Base-by-base conservation (phyloP, 2,113 vertebrate genomes). In the Apteryx owenii region DNA sequence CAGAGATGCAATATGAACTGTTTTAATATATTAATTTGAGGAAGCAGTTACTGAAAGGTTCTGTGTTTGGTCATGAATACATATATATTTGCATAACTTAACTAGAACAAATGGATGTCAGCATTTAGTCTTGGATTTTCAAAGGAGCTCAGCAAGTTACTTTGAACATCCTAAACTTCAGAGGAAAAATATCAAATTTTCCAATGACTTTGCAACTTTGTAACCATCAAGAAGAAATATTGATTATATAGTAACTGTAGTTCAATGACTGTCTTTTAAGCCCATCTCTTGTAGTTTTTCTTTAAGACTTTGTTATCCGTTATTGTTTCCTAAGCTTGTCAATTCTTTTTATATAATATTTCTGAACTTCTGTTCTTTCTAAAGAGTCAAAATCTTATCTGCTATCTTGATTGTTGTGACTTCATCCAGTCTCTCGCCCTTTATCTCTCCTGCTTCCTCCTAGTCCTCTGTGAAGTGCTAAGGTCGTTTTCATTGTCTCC, bases 1-100 rank as follows among this genome's bases (percentile, higher is more conserved):
- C 87, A 4, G 28, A 60, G 94, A 46, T 80, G 29, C 64, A 89
- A 81, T 85, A 75, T 70, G 91, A 88, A 9, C 1, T 10, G 44
- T 2, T 90, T 93, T 93, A 83, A 95, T 94, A 40, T 62, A 94
- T 94, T 91, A 95, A 93, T 94, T 93, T 85, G 70, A 93, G 76
- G 79, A 83, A 93, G 86, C 56, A 91, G 87, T 46, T 40, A 3
- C 20, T 8, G 44, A 65, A 69, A 88, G 33, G 53, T 85, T 97
- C 81, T 87, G 68, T 80, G 16, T 58, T 95, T 85, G 89, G 62
- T 73, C 89, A 71, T 29, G 85, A 88, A 8, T 83, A 66, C 38
- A 10, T 82, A 61, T 58, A 1, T 75, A 71, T 96, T 95, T 96
- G 89, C 94, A 91, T 93, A 42, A 61, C 54, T 88, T 54, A 89